phyloP scores from a whole-genome alignment of 2,888 invertebrate genomes.

The Marasmarcha lunaedactyla region DNA sequence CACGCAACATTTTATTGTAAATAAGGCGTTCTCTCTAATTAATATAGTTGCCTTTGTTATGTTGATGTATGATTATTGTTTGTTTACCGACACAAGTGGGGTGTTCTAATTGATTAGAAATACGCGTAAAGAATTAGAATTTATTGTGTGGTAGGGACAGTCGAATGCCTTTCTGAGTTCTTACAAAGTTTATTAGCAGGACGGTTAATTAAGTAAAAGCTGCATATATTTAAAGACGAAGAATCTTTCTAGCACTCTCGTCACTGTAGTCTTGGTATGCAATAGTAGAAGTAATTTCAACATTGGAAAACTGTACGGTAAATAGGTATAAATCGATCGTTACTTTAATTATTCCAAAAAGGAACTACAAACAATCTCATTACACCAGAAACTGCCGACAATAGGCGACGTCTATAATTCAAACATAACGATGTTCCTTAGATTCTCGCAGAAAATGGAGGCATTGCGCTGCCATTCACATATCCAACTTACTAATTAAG shows the following conservation, averaged over 20 bases:
- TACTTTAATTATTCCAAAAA: background rate
- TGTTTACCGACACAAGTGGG: background rate
- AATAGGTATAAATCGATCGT: too few species aligned
- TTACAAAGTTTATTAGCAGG: too few species aligned
- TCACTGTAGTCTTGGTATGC: too few species aligned
- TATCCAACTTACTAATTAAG: constrained; percentile 69
- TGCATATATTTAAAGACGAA: too few species aligned
- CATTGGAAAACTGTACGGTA: too few species aligned
- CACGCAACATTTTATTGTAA: constrained; percentile 35
- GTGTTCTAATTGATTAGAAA: constrained; percentile 1
- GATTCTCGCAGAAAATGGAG: constrained; percentile 44
- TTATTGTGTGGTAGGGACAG: too few species aligned
- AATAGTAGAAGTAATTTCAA: too few species aligned
- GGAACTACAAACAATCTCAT: background rate
- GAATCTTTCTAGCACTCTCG: too few species aligned
- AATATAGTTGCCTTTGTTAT: constrained; percentile 43
- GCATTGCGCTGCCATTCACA: constrained; percentile 69
- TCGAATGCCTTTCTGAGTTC: too few species aligned
- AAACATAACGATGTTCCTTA: constrained; percentile 59
- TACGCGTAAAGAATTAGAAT: too few species aligned
- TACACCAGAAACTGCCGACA: too few species aligned
- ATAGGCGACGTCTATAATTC: constrained; percentile 48
- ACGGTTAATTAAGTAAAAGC: too few species aligned
- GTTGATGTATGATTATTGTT: constrained; percentile 31
- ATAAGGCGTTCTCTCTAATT: constrained; percentile 40